phyloP scores from a whole-genome alignment of 1,140 invertebrate genomes.

The Tribolium madens region DNA sequence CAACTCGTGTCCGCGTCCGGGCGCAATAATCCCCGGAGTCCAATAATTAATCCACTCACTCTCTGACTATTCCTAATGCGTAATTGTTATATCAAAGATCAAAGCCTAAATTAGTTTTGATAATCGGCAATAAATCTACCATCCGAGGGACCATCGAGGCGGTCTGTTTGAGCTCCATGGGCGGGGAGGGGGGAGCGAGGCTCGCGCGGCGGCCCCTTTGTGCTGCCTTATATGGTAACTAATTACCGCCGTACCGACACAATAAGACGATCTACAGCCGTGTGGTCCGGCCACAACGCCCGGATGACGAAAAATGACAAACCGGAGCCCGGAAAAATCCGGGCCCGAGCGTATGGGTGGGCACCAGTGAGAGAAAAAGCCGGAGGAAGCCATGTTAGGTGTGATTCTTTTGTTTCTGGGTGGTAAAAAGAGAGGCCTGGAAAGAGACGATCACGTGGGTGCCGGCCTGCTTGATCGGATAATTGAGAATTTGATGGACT shows the following conservation, averaged over 20 bases:
- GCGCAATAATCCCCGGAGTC: neutral
- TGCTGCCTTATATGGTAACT: conserved; percentile 65
- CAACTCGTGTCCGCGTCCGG: neutral
- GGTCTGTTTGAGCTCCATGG: conserved; percentile 52
- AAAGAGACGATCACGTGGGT: conserved; percentile 49
- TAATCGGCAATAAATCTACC: conserved; percentile 59
- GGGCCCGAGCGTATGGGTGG: too few relatives aligned
- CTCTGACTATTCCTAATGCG: conserved; percentile 23
- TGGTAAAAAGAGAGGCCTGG: conserved; percentile 57
- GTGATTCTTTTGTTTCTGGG: conserved; percentile 64
- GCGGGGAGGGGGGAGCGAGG: conserved; percentile 50
- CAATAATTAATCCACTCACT: conserved; percentile 34
- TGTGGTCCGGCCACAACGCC: conserved; percentile 43
- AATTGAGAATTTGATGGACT: conserved; percentile 58
- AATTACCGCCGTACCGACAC: conserved; percentile 64
- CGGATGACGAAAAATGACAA: neutral
- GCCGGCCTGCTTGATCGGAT: conserved; percentile 55
- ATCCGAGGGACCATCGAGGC: conserved; percentile 42
- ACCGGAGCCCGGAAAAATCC: neutral
- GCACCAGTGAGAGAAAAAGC: too few relatives aligned
- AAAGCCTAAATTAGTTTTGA: conserved; percentile 62
- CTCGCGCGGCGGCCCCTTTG: conserved; percentile 65
- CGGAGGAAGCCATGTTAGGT: conserved; percentile 63
- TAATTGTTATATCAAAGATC: conserved; percentile 60
- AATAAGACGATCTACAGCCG: conserved; percentile 51